Evolutionary conservation across 2,797 vertebrate species (phyloP).

Genomic region (Coendou prehensilis): DNA sequence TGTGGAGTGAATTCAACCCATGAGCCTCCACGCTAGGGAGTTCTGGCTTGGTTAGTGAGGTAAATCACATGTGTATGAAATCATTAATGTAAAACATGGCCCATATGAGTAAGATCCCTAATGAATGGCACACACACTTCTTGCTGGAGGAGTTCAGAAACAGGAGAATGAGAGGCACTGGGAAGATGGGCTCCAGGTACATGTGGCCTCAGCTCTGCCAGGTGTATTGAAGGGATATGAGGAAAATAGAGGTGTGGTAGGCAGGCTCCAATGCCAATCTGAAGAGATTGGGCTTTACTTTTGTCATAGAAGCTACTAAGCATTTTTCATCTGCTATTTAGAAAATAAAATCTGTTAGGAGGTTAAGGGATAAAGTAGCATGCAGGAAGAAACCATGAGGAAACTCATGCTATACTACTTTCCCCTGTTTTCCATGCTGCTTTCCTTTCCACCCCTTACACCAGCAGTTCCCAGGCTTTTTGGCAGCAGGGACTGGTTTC

Average conservation of each 20-base stretch:
- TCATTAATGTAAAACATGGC: slow-evolving; percentile 53
- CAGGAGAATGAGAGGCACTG: neutral
- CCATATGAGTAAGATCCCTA: slow-evolving; percentile 39
- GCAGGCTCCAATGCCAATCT: neutral
- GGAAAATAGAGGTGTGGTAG: neutral
- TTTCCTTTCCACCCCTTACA: neutral
- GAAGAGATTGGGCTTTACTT: neutral
- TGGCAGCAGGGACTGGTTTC: neutral
- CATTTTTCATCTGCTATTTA: neutral
- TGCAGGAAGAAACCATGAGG: neutral
- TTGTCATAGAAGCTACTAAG: neutral
- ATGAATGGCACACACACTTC: neutral
- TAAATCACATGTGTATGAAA: slow-evolving; percentile 72
- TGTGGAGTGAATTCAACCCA: slow-evolving; percentile 54
- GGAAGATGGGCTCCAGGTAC: neutral
- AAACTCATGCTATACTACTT: neutral
- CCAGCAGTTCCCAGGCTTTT: neutral
- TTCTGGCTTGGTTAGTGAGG: slow-evolving; percentile 56
- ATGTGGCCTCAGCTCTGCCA: neutral
- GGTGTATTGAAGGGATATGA: neutral
- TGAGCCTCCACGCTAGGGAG: slow-evolving; percentile 13
- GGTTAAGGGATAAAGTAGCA: neutral
- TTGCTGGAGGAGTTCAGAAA: slow-evolving; percentile 48
- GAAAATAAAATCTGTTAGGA: neutral
- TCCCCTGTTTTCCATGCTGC: neutral